phyloP scores from a whole-genome alignment of 2,797 vertebrate species.

The Melanotaenia pygmaea region DNA sequence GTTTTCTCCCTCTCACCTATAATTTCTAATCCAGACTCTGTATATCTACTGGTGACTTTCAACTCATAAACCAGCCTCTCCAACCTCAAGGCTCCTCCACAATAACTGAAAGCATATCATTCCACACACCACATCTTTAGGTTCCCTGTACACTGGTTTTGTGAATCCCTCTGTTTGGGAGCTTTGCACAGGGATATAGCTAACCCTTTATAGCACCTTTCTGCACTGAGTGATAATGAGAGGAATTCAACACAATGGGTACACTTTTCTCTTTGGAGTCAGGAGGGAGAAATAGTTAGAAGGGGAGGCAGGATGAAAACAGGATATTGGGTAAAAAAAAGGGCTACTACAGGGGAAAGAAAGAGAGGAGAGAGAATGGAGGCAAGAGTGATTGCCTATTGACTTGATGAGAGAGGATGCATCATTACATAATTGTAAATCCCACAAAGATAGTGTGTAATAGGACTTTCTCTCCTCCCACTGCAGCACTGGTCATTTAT shows the following conservation, averaged over 20 bases:
- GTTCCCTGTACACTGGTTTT: slow-evolving; percentile 27
- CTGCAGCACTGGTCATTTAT: slow-evolving; percentile 71
- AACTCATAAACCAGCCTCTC: slow-evolving; percentile 33
- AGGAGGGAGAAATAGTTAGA: slow-evolving; percentile 32
- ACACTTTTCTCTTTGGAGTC: slow-evolving; percentile 53
- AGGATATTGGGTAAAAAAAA: slow-evolving; percentile 34
- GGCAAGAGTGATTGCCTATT: slow-evolving; percentile 74
- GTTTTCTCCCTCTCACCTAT: slow-evolving; percentile 13
- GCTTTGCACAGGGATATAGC: slow-evolving; percentile 16
- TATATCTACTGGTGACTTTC: slow-evolving; percentile 26
- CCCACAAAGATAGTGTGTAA: slow-evolving; percentile 80
- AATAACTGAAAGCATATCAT: slow-evolving; percentile 28
- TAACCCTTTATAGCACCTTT: slow-evolving; percentile 35
- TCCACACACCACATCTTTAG: slow-evolving; percentile 25
- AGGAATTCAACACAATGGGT: slow-evolving; percentile 61
- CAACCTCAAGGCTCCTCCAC: slow-evolving; percentile 30
- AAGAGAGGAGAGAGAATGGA: slow-evolving; percentile 57
- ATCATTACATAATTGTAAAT: slow-evolving; percentile 83
- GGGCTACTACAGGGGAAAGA: slow-evolving; percentile 41
- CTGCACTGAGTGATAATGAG: slow-evolving; percentile 43
- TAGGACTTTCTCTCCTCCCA: slow-evolving; percentile 73
- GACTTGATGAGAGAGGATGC: slow-evolving; percentile 77
- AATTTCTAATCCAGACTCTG: slow-evolving; percentile 27
- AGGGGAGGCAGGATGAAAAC: slow-evolving; percentile 35
- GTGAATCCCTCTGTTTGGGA: slow-evolving; percentile 14